phyloP scores from a whole-genome alignment of 2,797 vertebrate genomes.

The Acipenser oxyrinchus region DNA sequence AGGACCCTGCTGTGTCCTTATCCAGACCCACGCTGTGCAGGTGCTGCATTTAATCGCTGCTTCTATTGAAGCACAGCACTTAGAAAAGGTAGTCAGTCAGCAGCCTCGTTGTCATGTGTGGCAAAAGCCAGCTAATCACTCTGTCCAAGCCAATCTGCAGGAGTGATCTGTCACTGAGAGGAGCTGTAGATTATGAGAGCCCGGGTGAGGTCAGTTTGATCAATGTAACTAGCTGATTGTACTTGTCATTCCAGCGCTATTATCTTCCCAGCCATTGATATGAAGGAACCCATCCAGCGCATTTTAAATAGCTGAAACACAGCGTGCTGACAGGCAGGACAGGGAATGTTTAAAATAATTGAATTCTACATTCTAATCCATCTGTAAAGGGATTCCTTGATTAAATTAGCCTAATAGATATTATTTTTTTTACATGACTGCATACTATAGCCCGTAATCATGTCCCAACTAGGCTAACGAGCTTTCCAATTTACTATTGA shows the following conservation, averaged over 20 bases:
- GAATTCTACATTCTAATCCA: constrained; percentile 87
- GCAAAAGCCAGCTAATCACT: constrained; percentile 14
- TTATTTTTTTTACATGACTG: constrained; percentile 89
- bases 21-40: no score
- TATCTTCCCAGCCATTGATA: constrained; percentile 37
- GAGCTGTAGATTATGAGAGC: neutral
- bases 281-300: constrained; percentile 36
- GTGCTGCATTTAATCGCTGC: no score
- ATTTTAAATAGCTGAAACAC: constrained; percentile 31
- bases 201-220: constrained; percentile 32
- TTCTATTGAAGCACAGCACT: no score
- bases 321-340: constrained; percentile 57
- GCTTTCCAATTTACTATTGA: constrained; percentile 81
- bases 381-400: constrained; percentile 87
- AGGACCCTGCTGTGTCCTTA: no score
- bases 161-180: constrained; percentile 19
- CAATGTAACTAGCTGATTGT: constrained; percentile 41
- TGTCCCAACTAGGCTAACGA: constrained; percentile 61
- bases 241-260: constrained; percentile 39
- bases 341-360: constrained; percentile 80
- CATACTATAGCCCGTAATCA: constrained; percentile 60
- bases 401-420: constrained; percentile 97
- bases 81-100: neutral
- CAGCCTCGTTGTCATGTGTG: constrained; percentile 22
- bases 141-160: constrained; percentile 17